Percentiles rank a stretch among this genome's conserved stretches.
Conservation (phyloP, 1,140 invertebrate species). For the Andrena cerasifolii region DNA sequence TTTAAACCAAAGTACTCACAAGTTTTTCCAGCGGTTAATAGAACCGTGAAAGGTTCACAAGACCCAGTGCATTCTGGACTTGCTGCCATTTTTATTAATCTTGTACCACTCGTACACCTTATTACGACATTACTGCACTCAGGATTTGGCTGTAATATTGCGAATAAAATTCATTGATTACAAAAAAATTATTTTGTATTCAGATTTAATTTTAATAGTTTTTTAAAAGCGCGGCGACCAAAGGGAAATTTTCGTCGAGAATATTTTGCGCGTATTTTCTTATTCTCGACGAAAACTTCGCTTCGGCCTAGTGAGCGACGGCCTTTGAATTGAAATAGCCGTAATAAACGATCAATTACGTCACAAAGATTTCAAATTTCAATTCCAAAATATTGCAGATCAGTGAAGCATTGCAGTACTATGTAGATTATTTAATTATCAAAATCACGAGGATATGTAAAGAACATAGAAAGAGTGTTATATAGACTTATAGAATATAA, state of each 20-base stretch:
- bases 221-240: too few species aligned
- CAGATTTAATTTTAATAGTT: neutral
- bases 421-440: neutral
- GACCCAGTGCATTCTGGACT: slow-evolving; percentile 86
- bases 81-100: slow-evolving; percentile 86
- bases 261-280: too few species aligned
- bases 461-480: neutral
- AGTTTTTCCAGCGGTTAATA: slow-evolving; percentile 86
- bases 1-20: slow-evolving; percentile 83
- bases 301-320: too few species aligned
- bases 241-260: too few species aligned
- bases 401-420: too few species aligned
- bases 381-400: slow-evolving; percentile 20
- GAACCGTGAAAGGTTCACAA: slow-evolving; percentile 85
- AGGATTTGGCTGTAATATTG: slow-evolving; percentile 84
- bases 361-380: neutral
- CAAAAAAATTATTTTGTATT: neutral
- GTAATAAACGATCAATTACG: neutral
- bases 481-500: slow-evolving; percentile 3
- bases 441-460: neutral
- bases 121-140: slow-evolving; percentile 90
- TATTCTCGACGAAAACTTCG: too few species aligned
- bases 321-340: neutral
- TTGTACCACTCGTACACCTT: slow-evolving; percentile 85
- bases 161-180: slow-evolving; percentile 49